Percentiles rank a stretch among this genome's conserved stretches.
phyloP scores from a whole-genome alignment of 2,797 vertebrate species.

The Helostoma temminkii region DNA sequence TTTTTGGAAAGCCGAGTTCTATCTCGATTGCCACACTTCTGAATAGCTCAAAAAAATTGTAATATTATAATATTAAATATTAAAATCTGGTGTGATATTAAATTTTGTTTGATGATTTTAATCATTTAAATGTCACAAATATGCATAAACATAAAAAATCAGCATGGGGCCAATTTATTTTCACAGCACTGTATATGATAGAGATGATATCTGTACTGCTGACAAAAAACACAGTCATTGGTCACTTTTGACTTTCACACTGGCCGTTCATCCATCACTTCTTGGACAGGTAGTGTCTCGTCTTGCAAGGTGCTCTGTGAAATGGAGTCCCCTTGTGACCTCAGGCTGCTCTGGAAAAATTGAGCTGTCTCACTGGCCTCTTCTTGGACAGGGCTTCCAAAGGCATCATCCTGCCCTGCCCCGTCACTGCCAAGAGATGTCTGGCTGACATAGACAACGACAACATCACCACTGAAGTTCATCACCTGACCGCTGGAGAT shows the following conservation, averaged over 20 bases:
- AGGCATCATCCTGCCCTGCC: slow-evolving; percentile 77
- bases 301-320: slow-evolving; percentile 59
- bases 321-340: slow-evolving; percentile 53
- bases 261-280: slow-evolving; percentile 65
- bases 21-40: too few relatives aligned
- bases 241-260: slow-evolving; percentile 62
- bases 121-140: too few relatives aligned
- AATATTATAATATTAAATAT: too few relatives aligned
- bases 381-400: slow-evolving; percentile 92
- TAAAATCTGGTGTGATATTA: too few relatives aligned
- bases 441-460: slow-evolving; percentile 95
- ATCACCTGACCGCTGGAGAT: slow-evolving; percentile 98
- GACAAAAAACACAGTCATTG: slow-evolving; percentile 26
- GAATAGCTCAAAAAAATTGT: too few relatives aligned
- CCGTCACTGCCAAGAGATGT: slow-evolving; percentile 86
- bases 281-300: slow-evolving; percentile 80
- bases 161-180: too few relatives aligned
- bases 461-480: slow-evolving; percentile 98
- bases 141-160: too few relatives aligned
- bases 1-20: too few relatives aligned
- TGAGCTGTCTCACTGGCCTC: slow-evolving; percentile 85
- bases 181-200: too few relatives aligned
- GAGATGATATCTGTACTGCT: slow-evolving; percentile 21
- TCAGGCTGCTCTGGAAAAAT: slow-evolving; percentile 78
- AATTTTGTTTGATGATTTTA: too few relatives aligned